Conservation (phyloP, 2,113 vertebrate species). For the Pangasianodon gigas region DNA sequence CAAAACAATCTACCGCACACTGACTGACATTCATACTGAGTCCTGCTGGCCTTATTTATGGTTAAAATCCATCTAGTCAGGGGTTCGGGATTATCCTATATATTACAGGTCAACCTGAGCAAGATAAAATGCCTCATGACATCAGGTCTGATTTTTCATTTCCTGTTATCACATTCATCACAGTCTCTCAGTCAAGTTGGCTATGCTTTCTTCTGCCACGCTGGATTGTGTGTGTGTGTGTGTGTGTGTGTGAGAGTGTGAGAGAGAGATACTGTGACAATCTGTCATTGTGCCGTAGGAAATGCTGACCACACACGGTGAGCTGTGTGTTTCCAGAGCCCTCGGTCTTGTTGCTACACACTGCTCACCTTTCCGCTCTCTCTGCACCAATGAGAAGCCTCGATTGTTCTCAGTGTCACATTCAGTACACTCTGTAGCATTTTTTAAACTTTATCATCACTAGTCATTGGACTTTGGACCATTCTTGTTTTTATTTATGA, state of each 20-base stretch:
- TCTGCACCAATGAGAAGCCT: conserved; percentile 26
- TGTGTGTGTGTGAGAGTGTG: too few relatives aligned
- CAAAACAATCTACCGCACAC: not conserved
- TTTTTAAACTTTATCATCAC: not conserved
- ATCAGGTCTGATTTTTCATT: not conserved
- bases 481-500: not conserved
- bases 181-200: not conserved
- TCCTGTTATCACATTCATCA: not conserved
- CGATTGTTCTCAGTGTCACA: conserved; percentile 41
- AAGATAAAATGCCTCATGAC: not conserved
- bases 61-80: not conserved
- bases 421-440: not conserved
- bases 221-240: not conserved
- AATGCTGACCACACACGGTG: conserved; percentile 62
- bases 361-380: conserved; percentile 7
- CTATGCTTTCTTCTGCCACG: not conserved
- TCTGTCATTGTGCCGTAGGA: conserved; percentile 47
- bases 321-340: conserved; percentile 61
- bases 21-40: conserved; percentile 21
- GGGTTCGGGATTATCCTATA: not conserved
- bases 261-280: conserved; percentile 22
- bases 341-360: conserved; percentile 61
- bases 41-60: conserved; percentile 13
- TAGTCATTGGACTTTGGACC: not conserved
- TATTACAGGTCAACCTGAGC: not conserved